phyloP scores from a whole-genome alignment of 2,797 vertebrate species.

The Synanceia verrucosa region DNA sequence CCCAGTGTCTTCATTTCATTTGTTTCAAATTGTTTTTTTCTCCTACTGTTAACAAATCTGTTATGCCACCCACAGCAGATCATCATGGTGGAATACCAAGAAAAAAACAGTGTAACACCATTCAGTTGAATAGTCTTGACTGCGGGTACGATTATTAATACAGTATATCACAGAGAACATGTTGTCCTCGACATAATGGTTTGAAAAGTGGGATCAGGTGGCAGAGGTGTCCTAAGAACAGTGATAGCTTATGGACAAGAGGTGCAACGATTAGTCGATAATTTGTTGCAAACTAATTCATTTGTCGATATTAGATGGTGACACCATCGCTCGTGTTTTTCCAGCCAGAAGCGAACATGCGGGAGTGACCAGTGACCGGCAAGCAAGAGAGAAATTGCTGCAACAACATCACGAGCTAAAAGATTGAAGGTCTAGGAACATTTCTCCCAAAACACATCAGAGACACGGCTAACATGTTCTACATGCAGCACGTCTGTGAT shows the following conservation, averaged over 20 bases:
- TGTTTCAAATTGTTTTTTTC: constrained; percentile 34
- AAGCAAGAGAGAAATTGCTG: too few species aligned
- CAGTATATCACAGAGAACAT: constrained; percentile 3
- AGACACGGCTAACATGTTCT: too few species aligned
- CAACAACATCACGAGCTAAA: too few species aligned
- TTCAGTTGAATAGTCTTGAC: constrained; percentile 29
- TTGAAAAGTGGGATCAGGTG: constrained; percentile 48
- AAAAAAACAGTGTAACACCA: constrained; percentile 34
- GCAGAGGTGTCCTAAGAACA: constrained; percentile 26
- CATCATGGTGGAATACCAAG: constrained; percentile 25
- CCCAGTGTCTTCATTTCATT: constrained; percentile 49
- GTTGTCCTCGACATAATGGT: background rate
- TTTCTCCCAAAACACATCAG: too few species aligned
- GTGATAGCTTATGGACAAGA: background rate
- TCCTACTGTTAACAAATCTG: constrained; percentile 47
- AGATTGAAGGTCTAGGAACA: too few species aligned
- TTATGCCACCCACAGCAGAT: constrained; percentile 34
- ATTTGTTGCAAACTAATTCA: too few species aligned
- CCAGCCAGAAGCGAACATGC: too few species aligned
- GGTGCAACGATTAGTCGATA: too few species aligned
- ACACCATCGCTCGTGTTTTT: too few species aligned
- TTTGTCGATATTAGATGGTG: too few species aligned
- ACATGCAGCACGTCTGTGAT: too few species aligned
- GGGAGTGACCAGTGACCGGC: too few species aligned
- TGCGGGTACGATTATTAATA: constrained; percentile 17